phyloP scores from a whole-genome alignment of 2,888 invertebrate genomes.

The Cecidostiba fungosa region DNA sequence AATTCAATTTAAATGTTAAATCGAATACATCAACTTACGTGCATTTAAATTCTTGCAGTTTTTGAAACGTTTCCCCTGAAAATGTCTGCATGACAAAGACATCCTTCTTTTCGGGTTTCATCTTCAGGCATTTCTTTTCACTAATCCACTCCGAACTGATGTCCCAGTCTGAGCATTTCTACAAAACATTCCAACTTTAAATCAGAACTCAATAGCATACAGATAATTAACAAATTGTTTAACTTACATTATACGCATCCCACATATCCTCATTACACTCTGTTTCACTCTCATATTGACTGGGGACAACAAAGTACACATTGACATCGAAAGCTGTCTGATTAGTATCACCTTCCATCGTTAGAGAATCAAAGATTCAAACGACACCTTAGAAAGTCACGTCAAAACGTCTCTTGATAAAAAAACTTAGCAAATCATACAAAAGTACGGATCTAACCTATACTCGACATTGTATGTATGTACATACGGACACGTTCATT shows the following conservation, averaged over 20 bases:
- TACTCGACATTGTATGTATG: background rate
- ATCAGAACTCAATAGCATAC: background rate
- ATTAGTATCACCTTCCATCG: conserved; percentile 68
- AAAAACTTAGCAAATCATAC: background rate
- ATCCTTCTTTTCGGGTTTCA: conserved; percentile 85
- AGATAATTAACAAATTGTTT: conserved; percentile 65
- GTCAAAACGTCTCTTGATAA: background rate
- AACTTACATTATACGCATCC: conserved; percentile 83
- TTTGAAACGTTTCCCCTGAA: conserved; percentile 87
- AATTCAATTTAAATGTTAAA: conserved; percentile 11
- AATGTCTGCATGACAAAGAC: conserved; percentile 91
- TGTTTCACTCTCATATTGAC: conserved; percentile 80
- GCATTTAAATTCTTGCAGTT: conserved; percentile 84
- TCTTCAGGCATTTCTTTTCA: conserved; percentile 83
- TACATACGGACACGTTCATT: too few species aligned
- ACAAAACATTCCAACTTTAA: conserved; percentile 52
- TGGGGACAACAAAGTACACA: conserved; percentile 82
- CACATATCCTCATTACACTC: conserved; percentile 84
- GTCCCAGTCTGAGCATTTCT: conserved; percentile 84
- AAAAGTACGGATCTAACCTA: background rate
- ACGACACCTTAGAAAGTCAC: background rate
- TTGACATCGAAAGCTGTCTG: conserved; percentile 70
- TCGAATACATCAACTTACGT: conserved; percentile 83
- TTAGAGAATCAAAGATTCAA: background rate
- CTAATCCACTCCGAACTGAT: conserved; percentile 85